Evolutionary conservation across 2,888 invertebrate genomes (phyloP).

Genomic region (Tridacna crocea): DNA sequence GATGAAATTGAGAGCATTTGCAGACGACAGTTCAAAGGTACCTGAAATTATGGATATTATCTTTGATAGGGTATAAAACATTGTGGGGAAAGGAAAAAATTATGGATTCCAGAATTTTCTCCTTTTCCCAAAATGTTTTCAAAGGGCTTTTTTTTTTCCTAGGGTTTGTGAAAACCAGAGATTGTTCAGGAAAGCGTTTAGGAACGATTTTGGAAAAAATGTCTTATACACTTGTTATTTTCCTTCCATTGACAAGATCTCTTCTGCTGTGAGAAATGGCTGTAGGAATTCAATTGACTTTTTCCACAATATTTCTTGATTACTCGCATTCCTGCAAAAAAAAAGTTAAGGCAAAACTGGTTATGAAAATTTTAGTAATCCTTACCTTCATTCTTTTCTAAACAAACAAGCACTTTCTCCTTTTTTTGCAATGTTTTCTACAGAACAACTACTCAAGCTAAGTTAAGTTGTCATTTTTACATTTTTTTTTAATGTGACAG

Average conservation of each 20-base stretch:
- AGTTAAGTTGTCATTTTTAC: too few species aligned
- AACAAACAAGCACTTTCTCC: neutral
- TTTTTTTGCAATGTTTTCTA: neutral
- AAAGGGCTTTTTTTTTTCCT: too few species aligned
- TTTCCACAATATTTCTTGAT: constrained; percentile 64
- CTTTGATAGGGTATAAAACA: too few species aligned
- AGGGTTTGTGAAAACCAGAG: too few species aligned
- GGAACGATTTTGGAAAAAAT: too few species aligned
- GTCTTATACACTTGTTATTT: neutral
- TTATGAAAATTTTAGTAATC: too few species aligned
- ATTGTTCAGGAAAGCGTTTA: too few species aligned
- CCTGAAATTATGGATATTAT: too few species aligned
- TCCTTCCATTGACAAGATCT: constrained; percentile 41
- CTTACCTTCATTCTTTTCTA: too few species aligned
- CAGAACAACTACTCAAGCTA: too few species aligned
- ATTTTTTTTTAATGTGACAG: too few species aligned
- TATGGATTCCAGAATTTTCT: neutral
- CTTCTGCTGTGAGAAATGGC: constrained; percentile 57
- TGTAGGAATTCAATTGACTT: constrained; percentile 56
- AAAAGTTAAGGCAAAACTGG: neutral
- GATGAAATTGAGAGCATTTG: neutral
- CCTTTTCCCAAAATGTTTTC: too few species aligned
- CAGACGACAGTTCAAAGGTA: constrained; percentile 4
- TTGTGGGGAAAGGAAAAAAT: neutral
- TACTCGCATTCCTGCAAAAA: constrained; percentile 42